Evolutionary conservation across 2,888 invertebrate species (phyloP), one percentile per base, ranked within the genome.

Genomic region (Trichogramma evanescens): DNA sequence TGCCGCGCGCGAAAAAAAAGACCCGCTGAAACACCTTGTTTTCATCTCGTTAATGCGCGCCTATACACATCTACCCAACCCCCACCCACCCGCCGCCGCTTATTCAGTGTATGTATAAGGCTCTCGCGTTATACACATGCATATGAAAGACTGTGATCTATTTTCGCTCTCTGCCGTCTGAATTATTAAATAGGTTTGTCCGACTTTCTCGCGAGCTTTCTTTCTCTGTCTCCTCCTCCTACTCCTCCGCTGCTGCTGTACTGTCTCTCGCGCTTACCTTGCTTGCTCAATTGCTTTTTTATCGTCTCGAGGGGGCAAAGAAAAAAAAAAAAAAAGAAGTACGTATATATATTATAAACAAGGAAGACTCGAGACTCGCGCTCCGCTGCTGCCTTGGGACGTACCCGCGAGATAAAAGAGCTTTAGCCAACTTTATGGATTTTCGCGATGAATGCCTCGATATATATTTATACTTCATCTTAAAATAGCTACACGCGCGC

Each of bases 111-210:
- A 3, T 26, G 2, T 26, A 26, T 0, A 2, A 2, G 2, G 1
- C 26, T 26, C 26, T 1, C 26, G 26, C 3, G 1, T 2, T 26
- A 26, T 26, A 26, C 26, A 26, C 26, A 26, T 26, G 26, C 26
- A 26, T 26, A 26, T 26, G 26, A 26, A 56, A 54, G 39, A 54
- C 58, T 56, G 55, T 54, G 52, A 59, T 62, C 56, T 62, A 62
- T 62, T 62, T 59, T 54, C 56, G 54, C 62, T 26, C 26, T 59
- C 50, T 5, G 44, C 39, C 40, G 26, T 13, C 50, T 62, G 40
- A 62, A 62, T 56, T 62, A 59, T 62, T 59, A 43, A 63, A 54
- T 43, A 50, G 52, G 49, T 41, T 56, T 49, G 60, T 45, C 53
- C 45, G 43, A 54, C 43, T 46, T 8, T 26, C 9, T 26, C 26